Conservation (phyloP, 92 coral and sea anemone genomes). For the Desmophyllum pertusum region DNA sequence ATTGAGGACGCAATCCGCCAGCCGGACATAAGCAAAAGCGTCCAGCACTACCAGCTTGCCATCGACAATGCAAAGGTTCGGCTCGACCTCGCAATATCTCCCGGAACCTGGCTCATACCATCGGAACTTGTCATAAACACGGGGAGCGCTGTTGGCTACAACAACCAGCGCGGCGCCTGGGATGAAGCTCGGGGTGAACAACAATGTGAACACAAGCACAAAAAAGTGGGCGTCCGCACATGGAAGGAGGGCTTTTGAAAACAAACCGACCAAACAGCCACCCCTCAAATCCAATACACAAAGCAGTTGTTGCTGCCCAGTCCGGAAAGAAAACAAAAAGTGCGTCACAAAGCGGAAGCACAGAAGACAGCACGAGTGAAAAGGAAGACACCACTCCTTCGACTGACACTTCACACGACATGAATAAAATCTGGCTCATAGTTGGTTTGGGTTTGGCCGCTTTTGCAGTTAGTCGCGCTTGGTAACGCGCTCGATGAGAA, state of each 20-base stretch:
- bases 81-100: conserved; percentile 15
- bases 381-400: too few relatives aligned
- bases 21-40: conserved; percentile 11
- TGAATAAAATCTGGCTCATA: too few relatives aligned
- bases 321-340: too few relatives aligned
- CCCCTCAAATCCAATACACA: too few relatives aligned
- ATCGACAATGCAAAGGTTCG: conserved; percentile 25
- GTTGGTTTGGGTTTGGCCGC: too few relatives aligned
- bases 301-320: too few relatives aligned
- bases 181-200: conserved; percentile 42
- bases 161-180: conserved; percentile 34
- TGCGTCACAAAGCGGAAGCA: too few relatives aligned
- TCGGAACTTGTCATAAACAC: conserved; percentile 28
- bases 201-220: neutral
- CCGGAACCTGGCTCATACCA: conserved; percentile 45
- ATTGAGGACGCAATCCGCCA: conserved; percentile 11
- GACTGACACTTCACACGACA: too few relatives aligned
- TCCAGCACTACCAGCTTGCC: conserved; percentile 28
- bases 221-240: neutral
- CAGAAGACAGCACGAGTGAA: too few relatives aligned
- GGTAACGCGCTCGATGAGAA: neutral
- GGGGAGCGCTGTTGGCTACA: conserved; percentile 17
- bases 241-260: neutral
- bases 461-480: too few relatives aligned
- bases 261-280: too few relatives aligned